phyloP scores from a whole-genome alignment of 2,797 vertebrate genomes.

The Lagorchestes hirsutus region DNA sequence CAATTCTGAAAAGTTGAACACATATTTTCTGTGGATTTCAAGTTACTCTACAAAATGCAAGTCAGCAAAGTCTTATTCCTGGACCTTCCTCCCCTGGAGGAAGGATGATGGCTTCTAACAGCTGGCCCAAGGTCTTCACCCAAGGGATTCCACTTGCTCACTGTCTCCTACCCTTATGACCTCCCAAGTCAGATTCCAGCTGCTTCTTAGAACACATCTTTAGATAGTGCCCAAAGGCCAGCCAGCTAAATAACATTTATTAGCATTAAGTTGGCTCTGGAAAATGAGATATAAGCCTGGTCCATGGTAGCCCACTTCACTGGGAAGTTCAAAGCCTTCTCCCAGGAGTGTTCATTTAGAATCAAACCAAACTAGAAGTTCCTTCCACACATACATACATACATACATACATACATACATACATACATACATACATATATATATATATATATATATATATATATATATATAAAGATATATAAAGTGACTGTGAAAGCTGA shows the following conservation, averaged over 20 bases:
- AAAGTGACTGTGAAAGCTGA: neutral
- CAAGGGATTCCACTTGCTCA: constrained; percentile 64
- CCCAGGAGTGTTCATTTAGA: constrained; percentile 15
- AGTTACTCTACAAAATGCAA: neutral
- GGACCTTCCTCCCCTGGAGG: neutral
- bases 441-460: too few species aligned
- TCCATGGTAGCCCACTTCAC: neutral
- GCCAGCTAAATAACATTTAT: constrained; percentile 29
- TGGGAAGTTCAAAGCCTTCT: constrained; percentile 21
- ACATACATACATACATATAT: too few species aligned
- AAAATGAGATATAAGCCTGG: neutral
- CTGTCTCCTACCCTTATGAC: constrained; percentile 64
- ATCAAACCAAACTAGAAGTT: constrained; percentile 2
- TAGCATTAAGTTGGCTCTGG: neutral
- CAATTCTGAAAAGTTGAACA: neutral
- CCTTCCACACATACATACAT: neutral
- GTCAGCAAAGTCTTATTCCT: constrained; percentile 57
- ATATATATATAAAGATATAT: too few species aligned
- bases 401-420: too few species aligned
- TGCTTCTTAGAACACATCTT: constrained; percentile 81
- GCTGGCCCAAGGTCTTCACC: constrained; percentile 77
- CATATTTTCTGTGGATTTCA: neutral
- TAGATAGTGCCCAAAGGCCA: constrained; percentile 57
- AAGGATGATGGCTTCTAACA: constrained; percentile 63
- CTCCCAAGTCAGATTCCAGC: constrained; percentile 65